Conservation (phyloP, 1,140 invertebrate species). For the Neoseiulus cucumeris region DNA sequence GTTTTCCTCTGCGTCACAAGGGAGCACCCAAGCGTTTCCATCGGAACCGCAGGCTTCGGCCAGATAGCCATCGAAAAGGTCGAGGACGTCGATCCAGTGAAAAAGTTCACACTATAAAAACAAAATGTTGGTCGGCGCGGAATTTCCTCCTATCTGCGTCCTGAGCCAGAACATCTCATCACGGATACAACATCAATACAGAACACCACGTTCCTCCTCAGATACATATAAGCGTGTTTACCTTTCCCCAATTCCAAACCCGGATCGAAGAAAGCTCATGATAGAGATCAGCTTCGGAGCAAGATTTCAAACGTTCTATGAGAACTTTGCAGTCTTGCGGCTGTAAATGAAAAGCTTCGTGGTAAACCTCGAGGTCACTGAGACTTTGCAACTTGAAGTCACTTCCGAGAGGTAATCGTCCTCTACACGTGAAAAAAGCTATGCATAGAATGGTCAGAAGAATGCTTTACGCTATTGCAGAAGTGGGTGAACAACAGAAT, state of each 20-base stretch:
- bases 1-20: conserved; percentile 48
- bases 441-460: no score
- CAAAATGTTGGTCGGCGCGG: not conserved
- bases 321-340: conserved; percentile 58
- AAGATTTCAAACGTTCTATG: conserved; percentile 52
- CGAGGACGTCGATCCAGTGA: conserved; percentile 71
- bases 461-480: no score
- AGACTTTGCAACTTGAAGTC: no score
- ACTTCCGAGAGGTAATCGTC: no score
- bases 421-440: no score
- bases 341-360: conserved; percentile 25
- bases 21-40: conserved; percentile 50
- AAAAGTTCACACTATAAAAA: conserved; percentile 52
- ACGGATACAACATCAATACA: not conserved
- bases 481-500: conserved; percentile 16
- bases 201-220: not conserved
- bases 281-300: conserved; percentile 41
- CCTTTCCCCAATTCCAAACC: conserved; percentile 68
- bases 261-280: conserved; percentile 51
- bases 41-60: conserved; percentile 32
- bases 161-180: not conserved
- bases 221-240: conserved; percentile 18
- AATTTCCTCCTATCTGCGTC: not conserved
- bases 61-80: conserved; percentile 56
- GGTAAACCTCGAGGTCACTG: not conserved